Evolutionary conservation across 2,888 invertebrate species (phyloP), one percentile per base, ranked within the genome.

Genomic region (Mesorhabditis belari): DNA sequence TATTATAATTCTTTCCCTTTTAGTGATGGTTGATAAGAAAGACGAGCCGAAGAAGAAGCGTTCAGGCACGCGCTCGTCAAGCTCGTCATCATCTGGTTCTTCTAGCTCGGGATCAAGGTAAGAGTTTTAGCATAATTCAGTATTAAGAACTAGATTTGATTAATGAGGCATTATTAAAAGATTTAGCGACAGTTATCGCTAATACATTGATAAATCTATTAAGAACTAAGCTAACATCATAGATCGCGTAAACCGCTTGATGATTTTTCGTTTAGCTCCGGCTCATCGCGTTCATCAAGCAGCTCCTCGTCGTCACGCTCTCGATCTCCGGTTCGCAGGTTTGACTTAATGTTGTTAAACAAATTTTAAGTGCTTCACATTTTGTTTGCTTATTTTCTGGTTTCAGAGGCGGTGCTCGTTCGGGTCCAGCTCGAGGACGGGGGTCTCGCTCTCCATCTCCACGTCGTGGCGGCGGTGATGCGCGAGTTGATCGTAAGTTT

Each of bases 391-490:
- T 21, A 19, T 50, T 6, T 19, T 50, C 21, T 50, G 2, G 6
- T 9, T 50, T 50, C 21, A 21, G 12, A 19, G 17, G 12, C 19
- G 19, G 23, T 54, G n/a, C 19, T 4, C 4, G 19, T n/a, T 23
- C 51, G 44, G 29, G 24, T 53, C 49, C 54, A 28, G n/a, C 55
- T 9, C 64, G 66, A 3, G 58, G 66, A 27, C n/a, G n/a, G n/a
- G 67, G 70, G 17, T 64, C 66, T 19, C 65, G 64, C 35, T 63
- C 65, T 23, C 61, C 63, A 25, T 69, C 74, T 19, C 73, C 73
- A 12, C 51, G 58, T 17, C 69, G 74, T 28, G 66, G 65, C 6
- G 28, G 49, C 62, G 73, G 65, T 58, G 69, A 64, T 52, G 62
- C 67, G 44, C 60, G 65, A 2, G 55, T 21, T n/a, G 51, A 19